Evolutionary conservation across 2,113 vertebrate genomes (phyloP).

Genomic region (Sander lucioperca): DNA sequence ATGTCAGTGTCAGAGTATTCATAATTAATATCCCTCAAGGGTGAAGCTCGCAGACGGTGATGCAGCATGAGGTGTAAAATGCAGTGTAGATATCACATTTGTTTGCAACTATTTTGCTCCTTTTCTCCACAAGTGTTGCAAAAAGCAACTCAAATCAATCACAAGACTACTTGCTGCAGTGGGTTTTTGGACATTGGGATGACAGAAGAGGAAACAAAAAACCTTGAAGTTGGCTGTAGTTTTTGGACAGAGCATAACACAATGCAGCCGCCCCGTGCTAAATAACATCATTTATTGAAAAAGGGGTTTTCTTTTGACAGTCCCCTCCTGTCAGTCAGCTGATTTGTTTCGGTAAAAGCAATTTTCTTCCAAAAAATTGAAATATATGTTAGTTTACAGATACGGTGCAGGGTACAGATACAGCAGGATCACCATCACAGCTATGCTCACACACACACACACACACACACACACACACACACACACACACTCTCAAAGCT

Average conservation of each 20-base stretch:
- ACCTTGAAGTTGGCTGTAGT: not conserved
- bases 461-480: slow-evolving; percentile 27
- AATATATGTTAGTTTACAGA: slow-evolving; percentile 42
- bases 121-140: slow-evolving; percentile 13
- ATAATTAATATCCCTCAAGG: slow-evolving; percentile 59
- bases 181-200: not conserved
- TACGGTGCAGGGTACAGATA: slow-evolving; percentile 52
- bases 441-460: slow-evolving; percentile 30
- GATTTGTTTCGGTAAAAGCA: slow-evolving; percentile 67
- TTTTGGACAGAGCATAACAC: slow-evolving; percentile 7
- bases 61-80: slow-evolving; percentile 33
- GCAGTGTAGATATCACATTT: slow-evolving; percentile 24
- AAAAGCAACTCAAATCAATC: slow-evolving; percentile 10
- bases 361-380: slow-evolving; percentile 37
- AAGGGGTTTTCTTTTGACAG: slow-evolving; percentile 31
- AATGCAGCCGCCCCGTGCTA: not conserved
- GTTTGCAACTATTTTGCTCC: slow-evolving; percentile 19
- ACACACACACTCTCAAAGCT: slow-evolving; percentile 35
- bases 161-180: not conserved
- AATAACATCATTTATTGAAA: slow-evolving; percentile 29
- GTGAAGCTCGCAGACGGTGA: slow-evolving; percentile 15
- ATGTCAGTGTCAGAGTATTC: slow-evolving; percentile 49
- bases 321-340: slow-evolving; percentile 23
- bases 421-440: slow-evolving; percentile 49
- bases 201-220: not conserved